Conservation (phyloP, 2,797 vertebrate genomes). For the Anniella stebbinsi region DNA sequence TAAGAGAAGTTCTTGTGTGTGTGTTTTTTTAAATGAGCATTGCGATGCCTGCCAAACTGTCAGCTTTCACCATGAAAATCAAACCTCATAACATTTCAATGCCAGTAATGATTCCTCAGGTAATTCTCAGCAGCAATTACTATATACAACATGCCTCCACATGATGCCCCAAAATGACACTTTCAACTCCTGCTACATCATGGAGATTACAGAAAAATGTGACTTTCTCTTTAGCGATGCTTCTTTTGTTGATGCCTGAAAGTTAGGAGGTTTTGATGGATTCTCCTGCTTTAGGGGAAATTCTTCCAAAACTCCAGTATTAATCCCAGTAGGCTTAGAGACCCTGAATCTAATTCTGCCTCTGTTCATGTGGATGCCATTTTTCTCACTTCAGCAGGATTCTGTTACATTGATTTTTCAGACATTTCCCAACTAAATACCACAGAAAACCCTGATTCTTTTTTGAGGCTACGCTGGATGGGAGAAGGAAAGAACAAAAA, state of each 20-base stretch:
- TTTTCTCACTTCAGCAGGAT: conserved; percentile 20
- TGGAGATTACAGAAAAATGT: conserved; percentile 44
- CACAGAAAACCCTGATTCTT: conserved; percentile 14
- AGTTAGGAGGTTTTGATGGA: conserved; percentile 52
- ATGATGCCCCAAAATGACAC: neutral
- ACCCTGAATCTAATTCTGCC: neutral
- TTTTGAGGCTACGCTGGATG: neutral
- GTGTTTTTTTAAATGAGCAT: neutral
- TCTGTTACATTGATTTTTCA: neutral
- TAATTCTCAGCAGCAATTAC: neutral
- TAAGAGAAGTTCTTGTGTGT: no score
- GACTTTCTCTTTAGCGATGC: neutral
- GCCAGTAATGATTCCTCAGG: neutral
- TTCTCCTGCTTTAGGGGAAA: conserved; percentile 67
- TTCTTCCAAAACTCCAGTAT: conserved; percentile 53
- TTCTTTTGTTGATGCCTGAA: conserved; percentile 32
- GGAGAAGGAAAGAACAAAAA: conserved; percentile 2
- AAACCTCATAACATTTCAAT: conserved; percentile 3
- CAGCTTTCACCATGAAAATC: conserved; percentile 7
- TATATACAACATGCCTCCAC: conserved; percentile 28
- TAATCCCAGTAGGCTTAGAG: conserved; percentile 34
- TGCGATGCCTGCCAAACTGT: neutral
- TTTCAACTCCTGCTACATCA: conserved; percentile 51
- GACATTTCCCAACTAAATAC: conserved; percentile 28
- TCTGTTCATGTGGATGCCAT: conserved; percentile 35